phyloP scores from a whole-genome alignment of 2,888 invertebrate genomes.

The Synergus itoensis region DNA sequence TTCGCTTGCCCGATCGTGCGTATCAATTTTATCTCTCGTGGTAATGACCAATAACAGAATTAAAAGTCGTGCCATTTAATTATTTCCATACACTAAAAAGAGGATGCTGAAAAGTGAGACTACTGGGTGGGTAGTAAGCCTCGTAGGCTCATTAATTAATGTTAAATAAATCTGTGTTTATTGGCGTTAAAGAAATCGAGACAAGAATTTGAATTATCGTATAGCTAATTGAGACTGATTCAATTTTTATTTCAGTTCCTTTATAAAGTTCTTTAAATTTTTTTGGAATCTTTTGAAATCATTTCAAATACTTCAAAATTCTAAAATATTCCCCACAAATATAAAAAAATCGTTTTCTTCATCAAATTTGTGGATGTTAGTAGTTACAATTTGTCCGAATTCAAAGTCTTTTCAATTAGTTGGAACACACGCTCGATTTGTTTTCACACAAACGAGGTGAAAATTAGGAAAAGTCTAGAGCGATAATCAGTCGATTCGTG shows the following conservation, averaged over 20 bases:
- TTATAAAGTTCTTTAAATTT: no score
- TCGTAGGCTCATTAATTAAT: neutral
- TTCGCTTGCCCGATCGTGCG: constrained; percentile 31
- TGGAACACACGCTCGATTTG: neutral
- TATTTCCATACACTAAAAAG: constrained; percentile 10
- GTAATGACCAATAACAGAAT: constrained; percentile 35
- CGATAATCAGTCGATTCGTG: constrained; percentile 47
- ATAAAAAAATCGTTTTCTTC: no score
- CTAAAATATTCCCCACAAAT: no score
- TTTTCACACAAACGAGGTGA: constrained; percentile 26
- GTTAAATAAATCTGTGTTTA: neutral
- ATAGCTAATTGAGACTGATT: neutral
- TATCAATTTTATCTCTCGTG: constrained; percentile 39
- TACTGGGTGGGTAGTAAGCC: neutral
- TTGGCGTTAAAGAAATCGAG: neutral
- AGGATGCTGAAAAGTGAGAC: constrained; percentile 1
- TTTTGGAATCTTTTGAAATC: no score
- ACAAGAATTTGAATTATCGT: neutral
- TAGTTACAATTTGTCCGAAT: no score
- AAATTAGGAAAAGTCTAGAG: constrained; percentile 33
- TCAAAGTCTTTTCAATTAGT: neutral
- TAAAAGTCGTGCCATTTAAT: constrained; percentile 26
- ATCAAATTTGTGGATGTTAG: no score
- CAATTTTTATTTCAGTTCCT: neutral
- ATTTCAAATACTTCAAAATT: no score